Evolutionary conservation across 2,797 vertebrate species (phyloP).

Genomic region (Cynodonichthys magdalenae): DNA sequence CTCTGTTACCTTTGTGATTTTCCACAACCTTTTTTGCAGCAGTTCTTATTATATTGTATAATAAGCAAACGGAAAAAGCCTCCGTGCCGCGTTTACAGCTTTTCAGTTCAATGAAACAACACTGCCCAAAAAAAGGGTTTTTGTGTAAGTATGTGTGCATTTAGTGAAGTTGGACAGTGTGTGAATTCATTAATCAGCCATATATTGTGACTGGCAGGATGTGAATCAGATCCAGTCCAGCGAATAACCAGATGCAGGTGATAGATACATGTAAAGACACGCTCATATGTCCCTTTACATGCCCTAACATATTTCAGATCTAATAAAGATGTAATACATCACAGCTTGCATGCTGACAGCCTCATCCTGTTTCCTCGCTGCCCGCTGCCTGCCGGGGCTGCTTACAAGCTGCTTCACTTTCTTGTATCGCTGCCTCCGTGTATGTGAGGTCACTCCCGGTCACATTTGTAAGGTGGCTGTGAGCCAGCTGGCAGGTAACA

Average conservation of each 20-base stretch:
- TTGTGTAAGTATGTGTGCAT: constrained; percentile 4
- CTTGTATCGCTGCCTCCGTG: constrained; percentile 21
- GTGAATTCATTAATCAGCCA: constrained; percentile 49
- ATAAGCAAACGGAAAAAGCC: constrained; percentile 3
- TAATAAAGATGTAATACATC: constrained; percentile 27
- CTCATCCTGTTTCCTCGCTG: constrained; percentile 39
- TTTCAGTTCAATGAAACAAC: background rate
- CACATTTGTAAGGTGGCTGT: constrained; percentile 21
- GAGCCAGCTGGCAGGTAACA: constrained; percentile 29
- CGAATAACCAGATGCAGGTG: constrained; percentile 15
- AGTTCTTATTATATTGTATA: background rate
- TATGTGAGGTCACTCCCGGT: constrained; percentile 43
- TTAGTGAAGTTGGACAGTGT: constrained; percentile 24
- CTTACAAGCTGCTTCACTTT: constrained; percentile 30
- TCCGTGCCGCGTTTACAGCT: background rate
- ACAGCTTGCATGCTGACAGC: constrained; percentile 41
- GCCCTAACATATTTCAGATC: constrained; percentile 11
- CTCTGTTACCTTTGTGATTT: background rate
- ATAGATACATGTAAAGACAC: constrained; percentile 7
- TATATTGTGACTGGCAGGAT: constrained; percentile 25
- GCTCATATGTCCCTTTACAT: constrained; percentile 14
- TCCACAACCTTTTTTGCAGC: background rate
- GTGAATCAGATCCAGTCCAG: constrained; percentile 33
- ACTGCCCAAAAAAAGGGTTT: background rate
- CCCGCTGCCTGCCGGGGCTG: constrained; percentile 37